These are phyloP conservation scores for Gymnoscopelus microlampas DNA, from an alignment of 2,797 vertebrate genomes.

Conservation along the genomic window DNA sequence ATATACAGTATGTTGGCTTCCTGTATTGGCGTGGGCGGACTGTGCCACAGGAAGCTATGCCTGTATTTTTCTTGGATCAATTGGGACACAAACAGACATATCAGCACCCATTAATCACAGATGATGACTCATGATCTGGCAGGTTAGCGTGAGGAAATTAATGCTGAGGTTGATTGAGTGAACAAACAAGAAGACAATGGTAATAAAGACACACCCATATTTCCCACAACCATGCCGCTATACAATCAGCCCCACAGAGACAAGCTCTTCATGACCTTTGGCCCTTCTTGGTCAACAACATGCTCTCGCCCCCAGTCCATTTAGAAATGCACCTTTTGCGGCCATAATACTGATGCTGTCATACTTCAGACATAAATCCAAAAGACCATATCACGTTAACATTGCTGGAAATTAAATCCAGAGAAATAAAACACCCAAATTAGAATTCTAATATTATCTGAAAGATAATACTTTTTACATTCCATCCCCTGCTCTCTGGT, in stretches of 20 bases:
- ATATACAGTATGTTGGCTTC: neutral
- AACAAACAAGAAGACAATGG: constrained; percentile 35
- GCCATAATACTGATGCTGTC: too few species aligned
- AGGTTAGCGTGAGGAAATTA: constrained; percentile 9
- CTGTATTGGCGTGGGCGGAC: constrained; percentile 9
- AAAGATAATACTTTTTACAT: too few species aligned
- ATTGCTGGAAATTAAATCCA: too few species aligned
- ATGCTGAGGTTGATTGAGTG: constrained; percentile 13
- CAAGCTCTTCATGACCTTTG: too few species aligned
- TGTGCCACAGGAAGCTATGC: constrained; percentile 9
- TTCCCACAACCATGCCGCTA: neutral
- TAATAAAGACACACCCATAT: neutral
- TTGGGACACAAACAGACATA: constrained; percentile 6
- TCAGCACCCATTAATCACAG: constrained; percentile 27
- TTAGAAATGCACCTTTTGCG: too few species aligned
- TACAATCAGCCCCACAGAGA: neutral
- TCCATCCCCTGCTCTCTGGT: too few species aligned
- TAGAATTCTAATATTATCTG: too few species aligned
- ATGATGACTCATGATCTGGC: constrained; percentile 4
- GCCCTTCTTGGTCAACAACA: too few species aligned
- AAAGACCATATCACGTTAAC: too few species aligned
- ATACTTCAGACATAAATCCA: too few species aligned
- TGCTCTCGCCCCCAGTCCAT: too few species aligned
- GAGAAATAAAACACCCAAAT: too few species aligned
- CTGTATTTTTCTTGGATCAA: constrained; percentile 15